Conservation (phyloP, 1,140 invertebrate species). For the Conus betulinus region DNA sequence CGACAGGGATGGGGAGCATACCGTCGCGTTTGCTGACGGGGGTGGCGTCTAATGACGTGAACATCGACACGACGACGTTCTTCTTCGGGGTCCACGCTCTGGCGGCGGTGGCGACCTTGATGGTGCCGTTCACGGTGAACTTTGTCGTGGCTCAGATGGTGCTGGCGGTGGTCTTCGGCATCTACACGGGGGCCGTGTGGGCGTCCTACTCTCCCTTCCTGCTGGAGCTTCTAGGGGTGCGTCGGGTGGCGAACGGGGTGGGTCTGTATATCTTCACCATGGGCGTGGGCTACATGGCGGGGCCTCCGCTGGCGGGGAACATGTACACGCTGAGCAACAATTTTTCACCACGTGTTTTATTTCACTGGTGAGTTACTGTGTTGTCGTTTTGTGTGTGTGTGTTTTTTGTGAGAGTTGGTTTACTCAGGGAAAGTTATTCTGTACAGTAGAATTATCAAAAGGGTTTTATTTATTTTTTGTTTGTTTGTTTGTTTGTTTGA, state of each 20-base stretch:
- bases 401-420: background rate
- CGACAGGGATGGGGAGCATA: slow-evolving; percentile 21
- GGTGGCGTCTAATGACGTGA: slow-evolving; percentile 8
- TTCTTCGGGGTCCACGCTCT: slow-evolving; percentile 9
- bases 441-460: background rate
- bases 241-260: slow-evolving; percentile 43
- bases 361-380: background rate
- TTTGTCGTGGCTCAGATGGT: slow-evolving; percentile 7
- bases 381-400: background rate
- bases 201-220: slow-evolving; percentile 44
- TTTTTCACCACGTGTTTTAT: slow-evolving; percentile 23
- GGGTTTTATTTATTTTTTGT: background rate
- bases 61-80: slow-evolving; percentile 13
- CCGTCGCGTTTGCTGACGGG: background rate
- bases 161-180: slow-evolving; percentile 33
- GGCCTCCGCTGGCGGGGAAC: slow-evolving; percentile 52
- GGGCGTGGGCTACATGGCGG: slow-evolving; percentile 48
- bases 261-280: slow-evolving; percentile 44
- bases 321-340: background rate
- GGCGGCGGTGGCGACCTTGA: background rate
- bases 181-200: slow-evolving; percentile 47
- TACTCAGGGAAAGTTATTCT: background rate
- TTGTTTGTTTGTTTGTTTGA: background rate
- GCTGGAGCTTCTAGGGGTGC: slow-evolving; percentile 47
- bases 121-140: slow-evolving; percentile 3